A percentile compares a stretch with the other conserved stretches of the same genome.
Conservation (phyloP, 2,888 invertebrate genomes). For the Cyclophora albipunctata region DNA sequence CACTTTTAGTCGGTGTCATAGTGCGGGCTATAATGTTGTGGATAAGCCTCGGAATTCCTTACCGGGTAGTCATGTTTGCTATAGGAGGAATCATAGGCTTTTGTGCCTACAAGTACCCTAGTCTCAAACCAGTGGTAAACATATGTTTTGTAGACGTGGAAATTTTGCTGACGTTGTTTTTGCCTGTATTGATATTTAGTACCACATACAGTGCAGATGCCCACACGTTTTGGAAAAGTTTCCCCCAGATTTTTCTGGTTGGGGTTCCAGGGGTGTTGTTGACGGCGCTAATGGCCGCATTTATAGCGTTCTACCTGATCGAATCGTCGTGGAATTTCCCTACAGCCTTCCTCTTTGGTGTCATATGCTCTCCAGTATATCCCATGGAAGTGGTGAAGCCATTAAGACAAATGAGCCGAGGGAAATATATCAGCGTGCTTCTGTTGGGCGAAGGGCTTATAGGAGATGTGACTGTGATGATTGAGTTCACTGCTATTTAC, state of each 20-base stretch:
- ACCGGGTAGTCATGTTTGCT: conserved; percentile 56
- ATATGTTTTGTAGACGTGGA: conserved; percentile 55
- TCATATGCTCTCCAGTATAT: conserved; percentile 59
- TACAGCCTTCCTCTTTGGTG: conserved; percentile 50
- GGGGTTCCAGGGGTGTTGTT: conserved; percentile 50
- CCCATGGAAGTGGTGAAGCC: conserved; percentile 58
- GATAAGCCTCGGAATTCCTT: conserved; percentile 46
- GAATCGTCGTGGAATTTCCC: conserved; percentile 52
- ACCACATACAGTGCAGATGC: conserved; percentile 57
- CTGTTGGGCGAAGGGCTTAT: conserved; percentile 58
- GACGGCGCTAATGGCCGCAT: conserved; percentile 46
- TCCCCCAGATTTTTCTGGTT: conserved; percentile 54
- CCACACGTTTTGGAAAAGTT: conserved; percentile 57
- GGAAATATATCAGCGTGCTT: conserved; percentile 57
- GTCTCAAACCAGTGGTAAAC: conserved; percentile 45
- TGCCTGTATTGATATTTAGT: conserved; percentile 55
- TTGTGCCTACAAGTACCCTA: conserved; percentile 43
- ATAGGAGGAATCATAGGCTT: conserved; percentile 54
- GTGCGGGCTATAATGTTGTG: conserved; percentile 51
- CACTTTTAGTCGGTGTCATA: conserved; percentile 47
- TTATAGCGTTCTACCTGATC: conserved; percentile 55
- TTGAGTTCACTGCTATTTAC: conserved; percentile 52
- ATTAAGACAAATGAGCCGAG: conserved; percentile 49
- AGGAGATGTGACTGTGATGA: conserved; percentile 61
- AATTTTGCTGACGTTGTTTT: conserved; percentile 37